Evolutionary conservation across 2,797 vertebrate species (phyloP).

Genomic region (Brachyalestes nurse): DNA sequence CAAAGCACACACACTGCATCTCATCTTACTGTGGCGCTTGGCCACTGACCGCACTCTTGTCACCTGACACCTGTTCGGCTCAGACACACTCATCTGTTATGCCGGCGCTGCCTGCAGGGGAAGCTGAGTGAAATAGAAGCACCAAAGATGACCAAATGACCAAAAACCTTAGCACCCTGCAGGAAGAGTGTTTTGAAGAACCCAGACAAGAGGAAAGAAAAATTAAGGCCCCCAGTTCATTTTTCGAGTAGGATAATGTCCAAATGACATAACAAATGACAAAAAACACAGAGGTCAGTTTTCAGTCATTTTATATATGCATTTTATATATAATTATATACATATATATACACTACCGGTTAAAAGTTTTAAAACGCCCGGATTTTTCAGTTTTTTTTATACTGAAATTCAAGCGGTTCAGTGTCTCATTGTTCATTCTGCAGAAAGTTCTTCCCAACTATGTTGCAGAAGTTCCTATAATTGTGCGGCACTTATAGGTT

Average conservation of each 20-base stretch:
- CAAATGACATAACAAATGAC: no score
- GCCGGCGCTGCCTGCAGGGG: neutral
- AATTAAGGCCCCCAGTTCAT: neutral
- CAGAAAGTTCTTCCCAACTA: no score
- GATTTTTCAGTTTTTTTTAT: no score
- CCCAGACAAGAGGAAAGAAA: neutral
- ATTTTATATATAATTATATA: no score
- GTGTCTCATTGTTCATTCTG: no score
- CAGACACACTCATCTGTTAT: constrained; percentile 29
- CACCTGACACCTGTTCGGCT: constrained; percentile 32
- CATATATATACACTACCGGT: no score
- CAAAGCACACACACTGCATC: constrained; percentile 13
- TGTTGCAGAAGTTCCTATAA: no score
- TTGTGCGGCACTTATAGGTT: no score
- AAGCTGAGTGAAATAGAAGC: neutral
- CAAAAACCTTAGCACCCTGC: neutral
- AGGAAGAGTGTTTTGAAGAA: neutral
- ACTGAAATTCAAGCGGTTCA: no score
- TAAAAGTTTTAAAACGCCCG: no score
- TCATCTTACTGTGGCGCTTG: constrained; percentile 20
- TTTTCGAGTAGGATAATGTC: neutral
- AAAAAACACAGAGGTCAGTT: no score
- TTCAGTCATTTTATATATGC: no score
- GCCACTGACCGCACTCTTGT: constrained; percentile 18
- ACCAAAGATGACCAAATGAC: constrained; percentile 5